Percentiles rank a stretch among this genome's conserved stretches.
phyloP scores from a whole-genome alignment of 1,140 invertebrate species.

The Hylyphantes graminicola region DNA sequence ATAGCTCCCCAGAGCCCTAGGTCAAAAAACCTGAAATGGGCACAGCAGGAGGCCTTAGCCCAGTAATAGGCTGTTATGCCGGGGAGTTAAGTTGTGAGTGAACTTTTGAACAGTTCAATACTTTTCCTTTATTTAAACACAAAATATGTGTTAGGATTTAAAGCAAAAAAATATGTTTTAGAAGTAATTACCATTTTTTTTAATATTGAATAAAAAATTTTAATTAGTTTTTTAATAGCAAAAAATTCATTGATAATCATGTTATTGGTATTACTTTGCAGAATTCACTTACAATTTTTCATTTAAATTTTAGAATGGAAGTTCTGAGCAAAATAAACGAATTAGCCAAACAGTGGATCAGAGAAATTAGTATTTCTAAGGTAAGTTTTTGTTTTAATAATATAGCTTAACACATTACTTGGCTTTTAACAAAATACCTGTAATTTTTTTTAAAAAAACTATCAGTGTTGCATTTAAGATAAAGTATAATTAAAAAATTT shows the following conservation, averaged over 20 bases:
- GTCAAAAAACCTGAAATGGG: no score
- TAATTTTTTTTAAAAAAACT: no score
- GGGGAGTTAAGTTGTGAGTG: no score
- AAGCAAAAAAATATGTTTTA: background rate
- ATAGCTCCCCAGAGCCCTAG: no score
- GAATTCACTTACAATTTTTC: background rate
- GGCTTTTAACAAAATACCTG: no score
- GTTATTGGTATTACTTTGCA: background rate
- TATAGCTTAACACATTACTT: no score
- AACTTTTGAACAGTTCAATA: no score
- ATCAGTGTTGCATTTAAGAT: no score
- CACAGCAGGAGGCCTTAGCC: no score
- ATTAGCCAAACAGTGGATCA: constrained; percentile 92
- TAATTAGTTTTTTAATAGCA: background rate
- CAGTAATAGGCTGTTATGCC: no score
- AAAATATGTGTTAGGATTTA: background rate
- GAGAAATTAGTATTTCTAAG: constrained; percentile 85
- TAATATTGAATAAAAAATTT: background rate
- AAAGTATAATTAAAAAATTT: no score
- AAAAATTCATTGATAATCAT: background rate
- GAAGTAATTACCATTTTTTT: background rate
- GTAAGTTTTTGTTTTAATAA: background rate
- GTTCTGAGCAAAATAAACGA: constrained; percentile 83
- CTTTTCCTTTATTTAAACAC: no score
- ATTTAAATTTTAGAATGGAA: constrained; percentile 69